Evolutionary conservation across 1,140 invertebrate genomes (phyloP), one percentile per base, ranked within the genome.

Genomic region (Drosophila subobscura): DNA sequence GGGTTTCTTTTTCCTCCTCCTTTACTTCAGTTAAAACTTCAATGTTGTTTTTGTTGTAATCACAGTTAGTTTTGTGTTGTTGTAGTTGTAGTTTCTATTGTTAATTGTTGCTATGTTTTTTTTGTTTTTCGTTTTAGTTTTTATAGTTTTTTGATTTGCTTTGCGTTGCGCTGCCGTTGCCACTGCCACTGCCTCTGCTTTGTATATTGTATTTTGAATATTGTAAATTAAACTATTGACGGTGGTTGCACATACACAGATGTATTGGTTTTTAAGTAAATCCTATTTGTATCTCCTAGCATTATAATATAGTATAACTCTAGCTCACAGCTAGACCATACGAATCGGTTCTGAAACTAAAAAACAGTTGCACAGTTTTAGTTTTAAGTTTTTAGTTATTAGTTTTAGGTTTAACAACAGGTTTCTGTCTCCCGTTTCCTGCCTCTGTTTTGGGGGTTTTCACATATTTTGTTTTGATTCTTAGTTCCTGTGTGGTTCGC

Each of bases 21-120:
- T 57, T 66, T 53, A 23, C 50, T 47, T 37, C 5, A 46, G 44
- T 68, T 56, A 68, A 68, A 68, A 68, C 66, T 68, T 68, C 44
- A 56, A 67, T 74, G 46, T 77, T 85, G 46, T 77, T 77, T 63
- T 63, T 72, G 76, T 85, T 86, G 83, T 79, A 79, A 86, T 86
- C 81, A 86, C 81, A 86, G 81, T 86, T 86, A 86, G 81, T 86
- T 86, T 68, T 86, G 81, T 86, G 81, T 86, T 86, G 81, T 81
- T 80, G 80, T 85, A 72, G 80, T 86, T 74, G 80, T 75, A 64
- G 76, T 54, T 72, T 52, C 61, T 66, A 60, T 58, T 74, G 72
- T 65, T 74, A 74, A 57, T 74, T 47, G 70, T 58, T 77, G 42
- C 74, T 77, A 72, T 80, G 61, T 66, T 54, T 60, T 72, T 52